These are phyloP conservation scores for Tenthredo livida DNA, from an alignment of 2,888 invertebrate species.

Conservation along the genomic window DNA sequence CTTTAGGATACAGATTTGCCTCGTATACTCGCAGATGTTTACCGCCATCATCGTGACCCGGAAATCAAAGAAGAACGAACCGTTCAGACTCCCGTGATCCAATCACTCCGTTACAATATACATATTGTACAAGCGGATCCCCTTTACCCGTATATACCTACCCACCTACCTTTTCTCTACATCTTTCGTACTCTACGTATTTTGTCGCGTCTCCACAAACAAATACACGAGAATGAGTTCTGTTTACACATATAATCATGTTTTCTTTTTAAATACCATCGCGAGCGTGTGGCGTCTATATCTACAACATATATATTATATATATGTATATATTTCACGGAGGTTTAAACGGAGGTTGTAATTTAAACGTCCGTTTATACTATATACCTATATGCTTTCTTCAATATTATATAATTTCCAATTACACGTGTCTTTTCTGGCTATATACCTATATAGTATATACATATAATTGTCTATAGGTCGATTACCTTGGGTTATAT, in stretches of 20 bases:
- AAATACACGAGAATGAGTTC: not conserved
- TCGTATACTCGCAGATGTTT: slow-evolving; percentile 40
- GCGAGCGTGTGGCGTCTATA: not conserved
- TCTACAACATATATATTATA: not conserved
- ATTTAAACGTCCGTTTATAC: not conserved
- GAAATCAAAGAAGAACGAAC: slow-evolving; percentile 36
- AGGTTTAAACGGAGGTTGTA: not conserved
- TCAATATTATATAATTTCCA: slow-evolving; percentile 3
- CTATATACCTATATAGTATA: not conserved
- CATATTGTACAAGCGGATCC: not conserved
- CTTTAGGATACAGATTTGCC: slow-evolving; percentile 19
- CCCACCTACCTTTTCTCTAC: not conserved
- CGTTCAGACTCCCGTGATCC: slow-evolving; percentile 38
- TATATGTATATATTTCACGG: not conserved
- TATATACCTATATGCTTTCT: not conserved
- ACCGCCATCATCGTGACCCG: slow-evolving; percentile 27
- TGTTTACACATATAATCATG: slow-evolving; percentile 30
- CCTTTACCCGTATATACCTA: too few species aligned
- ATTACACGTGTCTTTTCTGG: not conserved
- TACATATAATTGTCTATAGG: not conserved
- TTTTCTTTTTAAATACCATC: slow-evolving; percentile 29
- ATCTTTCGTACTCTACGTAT: not conserved
- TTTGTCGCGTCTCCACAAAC: not conserved
- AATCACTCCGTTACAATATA: slow-evolving; percentile 29
- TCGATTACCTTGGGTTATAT: not conserved